Evolutionary conservation across 2,888 invertebrate genomes (phyloP).

Genomic region (Alsophila aescularia): DNA sequence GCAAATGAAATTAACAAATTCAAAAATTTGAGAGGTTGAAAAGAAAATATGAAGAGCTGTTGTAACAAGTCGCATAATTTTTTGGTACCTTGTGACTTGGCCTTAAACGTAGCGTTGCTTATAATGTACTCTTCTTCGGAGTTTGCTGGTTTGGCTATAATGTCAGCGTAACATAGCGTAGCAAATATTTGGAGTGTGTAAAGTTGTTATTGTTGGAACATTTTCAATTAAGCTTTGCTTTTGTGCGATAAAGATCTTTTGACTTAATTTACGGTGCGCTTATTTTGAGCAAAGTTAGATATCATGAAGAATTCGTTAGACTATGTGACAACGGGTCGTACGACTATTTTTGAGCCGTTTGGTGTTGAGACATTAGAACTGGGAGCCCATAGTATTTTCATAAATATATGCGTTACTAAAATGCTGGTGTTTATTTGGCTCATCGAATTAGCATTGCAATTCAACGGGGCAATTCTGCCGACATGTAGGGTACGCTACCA

Average conservation of each 20-base stretch:
- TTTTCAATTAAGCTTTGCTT: conserved; percentile 43
- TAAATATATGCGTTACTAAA: too few species aligned
- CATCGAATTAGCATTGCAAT: too few species aligned
- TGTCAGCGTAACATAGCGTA: conserved; percentile 41
- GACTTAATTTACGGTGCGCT: conserved; percentile 5
- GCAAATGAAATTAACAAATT: too few species aligned
- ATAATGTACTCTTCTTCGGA: conserved; percentile 34
- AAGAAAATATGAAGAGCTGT: too few species aligned
- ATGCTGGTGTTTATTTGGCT: too few species aligned
- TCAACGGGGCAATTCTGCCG: too few species aligned
- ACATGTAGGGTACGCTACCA: too few species aligned
- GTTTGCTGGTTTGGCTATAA: conserved; percentile 37
- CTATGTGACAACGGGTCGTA: too few species aligned
- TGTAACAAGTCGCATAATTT: background rate
- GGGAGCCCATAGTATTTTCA: too few species aligned
- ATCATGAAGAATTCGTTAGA: background rate
- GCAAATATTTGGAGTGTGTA: conserved; percentile 40
- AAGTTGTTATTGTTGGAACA: conserved; percentile 40
- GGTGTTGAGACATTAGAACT: too few species aligned
- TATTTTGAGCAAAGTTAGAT: background rate
- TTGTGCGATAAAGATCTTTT: conserved; percentile 25
- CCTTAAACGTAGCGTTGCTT: conserved; percentile 51
- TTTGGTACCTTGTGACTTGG: background rate
- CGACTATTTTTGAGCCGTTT: too few species aligned
- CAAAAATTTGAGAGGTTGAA: too few species aligned